Evolutionary conservation across 2,888 invertebrate genomes (phyloP).

Genomic region (Euclidia mi): DNA sequence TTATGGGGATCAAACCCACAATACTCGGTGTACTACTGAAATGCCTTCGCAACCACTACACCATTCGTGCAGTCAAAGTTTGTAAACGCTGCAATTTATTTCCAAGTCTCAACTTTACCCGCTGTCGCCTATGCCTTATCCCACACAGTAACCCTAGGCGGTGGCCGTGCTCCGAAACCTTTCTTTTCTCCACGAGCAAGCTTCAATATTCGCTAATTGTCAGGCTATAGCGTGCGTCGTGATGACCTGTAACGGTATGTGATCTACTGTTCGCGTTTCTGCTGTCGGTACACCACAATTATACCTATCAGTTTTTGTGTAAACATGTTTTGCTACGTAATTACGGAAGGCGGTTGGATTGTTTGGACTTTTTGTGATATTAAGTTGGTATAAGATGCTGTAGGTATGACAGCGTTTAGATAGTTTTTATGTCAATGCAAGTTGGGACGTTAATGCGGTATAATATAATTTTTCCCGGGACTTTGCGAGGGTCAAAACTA

Average conservation of each 20-base stretch:
- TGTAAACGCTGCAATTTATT: too few relatives aligned
- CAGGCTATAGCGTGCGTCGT: conserved; percentile 46
- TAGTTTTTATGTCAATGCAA: too few relatives aligned
- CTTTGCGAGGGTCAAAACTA: too few relatives aligned
- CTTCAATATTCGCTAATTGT: conserved; percentile 58
- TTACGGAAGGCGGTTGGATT: not conserved
- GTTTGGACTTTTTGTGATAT: too few relatives aligned
- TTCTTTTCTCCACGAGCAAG: conserved; percentile 62
- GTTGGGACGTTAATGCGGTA: too few relatives aligned
- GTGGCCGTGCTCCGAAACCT: conserved; percentile 59
- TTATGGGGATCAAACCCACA: too few relatives aligned
- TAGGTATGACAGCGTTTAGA: too few relatives aligned
- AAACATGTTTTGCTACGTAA: conserved; percentile 5
- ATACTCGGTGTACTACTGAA: too few relatives aligned
- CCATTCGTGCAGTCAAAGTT: too few relatives aligned
- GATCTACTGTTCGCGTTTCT: conserved; percentile 56
- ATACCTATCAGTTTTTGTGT: conserved; percentile 7
- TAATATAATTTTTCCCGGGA: too few relatives aligned
- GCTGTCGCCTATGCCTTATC: conserved; percentile 23
- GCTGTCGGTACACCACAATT: conserved; percentile 4
- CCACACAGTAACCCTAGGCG: conserved; percentile 57
- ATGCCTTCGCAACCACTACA: not conserved
- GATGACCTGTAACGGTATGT: conserved; percentile 56
- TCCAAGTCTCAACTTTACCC: too few relatives aligned
- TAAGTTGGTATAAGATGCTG: too few relatives aligned